Evolutionary conservation across 2,113 vertebrate species (phyloP), one percentile per base, ranked within the genome.

Genomic region (Alouatta palliata): DNA sequence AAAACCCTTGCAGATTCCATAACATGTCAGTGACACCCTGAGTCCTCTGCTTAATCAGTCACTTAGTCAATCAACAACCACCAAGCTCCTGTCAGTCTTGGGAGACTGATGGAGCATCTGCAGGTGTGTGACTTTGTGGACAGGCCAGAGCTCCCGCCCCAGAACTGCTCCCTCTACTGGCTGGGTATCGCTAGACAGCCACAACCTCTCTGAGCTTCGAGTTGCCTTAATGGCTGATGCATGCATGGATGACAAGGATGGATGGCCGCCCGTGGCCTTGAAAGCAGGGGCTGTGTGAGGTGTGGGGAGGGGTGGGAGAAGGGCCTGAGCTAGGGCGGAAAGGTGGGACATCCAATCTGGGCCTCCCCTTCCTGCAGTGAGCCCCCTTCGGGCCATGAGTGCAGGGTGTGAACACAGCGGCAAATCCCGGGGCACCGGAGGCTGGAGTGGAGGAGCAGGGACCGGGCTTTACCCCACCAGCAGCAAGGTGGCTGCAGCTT

Each of bases 31-130:
- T 77, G 80, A 93, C 61, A 92, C 56, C 76, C 58, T 21, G 52
- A 71, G 49, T 79, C 87, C 84, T 86, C 92, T 80, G 84, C 75
- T 86, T 96, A 96, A 94, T 89, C 81, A 92, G 82, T 96, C 90
- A 90, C 80, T 95, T 84, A 91, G 96, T 94, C 56, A 0, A 66
- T 96, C 87, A 75, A 52, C 76, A 89, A 54, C 30, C 90, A 77
- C 76, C 35, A 85, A 94, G 56, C 3, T 6, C 70, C 82, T 70
- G 82, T 94, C 84, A 86, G 61, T 70, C 54, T 52, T 43, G 23
- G 43, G 73, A 86, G 91, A 30, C 79, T 1, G 6, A 58, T 14
- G 21, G 90, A 84, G 70, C 47, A 25, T 21, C 54, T 27, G 71
- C 32, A 68, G 61, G 73, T 43, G 0, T 25, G 43, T 79, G 45